Percentiles rank a stretch among this genome's conserved stretches.
These are phyloP conservation scores for Ophraella communa DNA, from an alignment of 2,888 invertebrate genomes.

Conservation along the genomic window DNA sequence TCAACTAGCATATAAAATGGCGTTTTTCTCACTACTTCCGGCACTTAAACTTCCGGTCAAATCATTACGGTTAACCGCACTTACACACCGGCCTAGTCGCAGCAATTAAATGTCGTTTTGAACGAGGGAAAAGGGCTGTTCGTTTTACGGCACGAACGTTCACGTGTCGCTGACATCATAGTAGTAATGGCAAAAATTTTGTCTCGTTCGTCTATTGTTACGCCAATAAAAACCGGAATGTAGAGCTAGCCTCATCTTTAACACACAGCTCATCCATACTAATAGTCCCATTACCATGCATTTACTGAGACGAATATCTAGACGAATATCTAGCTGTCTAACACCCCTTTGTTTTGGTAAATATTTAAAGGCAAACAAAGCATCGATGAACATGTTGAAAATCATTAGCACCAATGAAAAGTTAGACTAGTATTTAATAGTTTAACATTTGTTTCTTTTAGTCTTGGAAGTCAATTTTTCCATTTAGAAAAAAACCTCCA, in stretches of 20 bases:
- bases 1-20: slow-evolving; percentile 63
- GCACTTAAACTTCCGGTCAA: slow-evolving; percentile 58
- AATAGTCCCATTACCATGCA: slow-evolving; percentile 29
- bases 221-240: not conserved
- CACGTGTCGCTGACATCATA: not conserved
- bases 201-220: no score
- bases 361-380: no score
- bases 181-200: no score
- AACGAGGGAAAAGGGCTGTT: slow-evolving; percentile 27
- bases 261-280: slow-evolving; percentile 25
- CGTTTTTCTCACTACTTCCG: slow-evolving; percentile 63
- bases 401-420: no score
- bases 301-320: slow-evolving; percentile 23
- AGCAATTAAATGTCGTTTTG: slow-evolving; percentile 34
- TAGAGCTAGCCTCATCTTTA: slow-evolving; percentile 11
- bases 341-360: no score
- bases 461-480: no score
- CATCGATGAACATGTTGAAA: no score
- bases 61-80: slow-evolving; percentile 60
- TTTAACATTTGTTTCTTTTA: no score
- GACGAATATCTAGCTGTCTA: no score
- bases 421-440: no score
- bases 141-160: slow-evolving; percentile 32
- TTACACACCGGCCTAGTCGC: slow-evolving; percentile 25
- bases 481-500: no score